Percentiles rank a stretch among this genome's conserved stretches.
Evolutionary conservation across 2,888 invertebrate genomes (phyloP).

Genomic region (Metellina segmentata): DNA sequence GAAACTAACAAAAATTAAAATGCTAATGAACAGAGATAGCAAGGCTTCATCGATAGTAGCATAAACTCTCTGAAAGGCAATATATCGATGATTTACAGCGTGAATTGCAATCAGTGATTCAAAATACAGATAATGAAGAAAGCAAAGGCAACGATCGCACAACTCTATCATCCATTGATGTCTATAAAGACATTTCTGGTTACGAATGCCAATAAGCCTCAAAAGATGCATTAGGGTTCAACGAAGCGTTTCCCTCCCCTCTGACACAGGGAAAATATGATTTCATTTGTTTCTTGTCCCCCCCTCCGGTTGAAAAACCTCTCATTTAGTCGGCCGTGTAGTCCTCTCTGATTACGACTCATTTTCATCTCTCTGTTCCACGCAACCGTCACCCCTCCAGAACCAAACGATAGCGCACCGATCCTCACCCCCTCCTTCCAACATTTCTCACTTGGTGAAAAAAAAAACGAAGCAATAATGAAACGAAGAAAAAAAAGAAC

Average conservation of each 20-base stretch:
- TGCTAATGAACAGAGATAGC: no score
- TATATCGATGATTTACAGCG: no score
- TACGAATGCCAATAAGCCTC: neutral
- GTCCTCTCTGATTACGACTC: conserved; percentile 72
- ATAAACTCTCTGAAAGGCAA: no score
- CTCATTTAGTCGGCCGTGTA: conserved; percentile 21
- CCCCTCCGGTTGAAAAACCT: conserved; percentile 4
- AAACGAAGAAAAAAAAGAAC: conserved; percentile 30
- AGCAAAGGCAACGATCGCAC: neutral
- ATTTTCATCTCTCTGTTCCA: conserved; percentile 64
- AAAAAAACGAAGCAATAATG: conserved; percentile 52
- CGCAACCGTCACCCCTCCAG: conserved; percentile 7
- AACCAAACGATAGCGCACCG: neutral
- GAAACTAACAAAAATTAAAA: no score
- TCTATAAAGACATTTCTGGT: neutral
- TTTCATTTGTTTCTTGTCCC: conserved; percentile 33
- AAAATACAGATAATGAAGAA: neutral
- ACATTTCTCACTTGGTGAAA: neutral
- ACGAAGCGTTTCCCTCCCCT: neutral
- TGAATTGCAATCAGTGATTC: neutral
- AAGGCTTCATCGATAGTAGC: no score
- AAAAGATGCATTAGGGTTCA: neutral
- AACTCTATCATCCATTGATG: neutral
- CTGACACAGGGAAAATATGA: neutral
- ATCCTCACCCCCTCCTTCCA: neutral